Evolutionary conservation across 2,888 invertebrate genomes (phyloP), one percentile per base, ranked within the genome.

Genomic region (Drosophila pseudotalamancana): DNA sequence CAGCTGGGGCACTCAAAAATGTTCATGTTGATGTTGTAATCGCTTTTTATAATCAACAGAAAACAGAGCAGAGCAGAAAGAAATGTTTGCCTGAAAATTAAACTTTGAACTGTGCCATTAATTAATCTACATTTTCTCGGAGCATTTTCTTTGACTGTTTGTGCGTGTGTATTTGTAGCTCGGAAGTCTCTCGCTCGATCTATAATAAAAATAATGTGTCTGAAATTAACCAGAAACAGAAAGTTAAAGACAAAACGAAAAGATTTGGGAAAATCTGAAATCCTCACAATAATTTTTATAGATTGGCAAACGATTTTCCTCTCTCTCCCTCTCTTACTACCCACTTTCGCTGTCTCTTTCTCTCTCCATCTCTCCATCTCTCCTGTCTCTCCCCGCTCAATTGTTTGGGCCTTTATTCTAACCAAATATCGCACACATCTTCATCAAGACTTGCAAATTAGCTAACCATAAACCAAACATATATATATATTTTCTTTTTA

Each of bases 81-180:
- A n/a, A 40, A 84, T 85, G 69, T 81, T 72, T 77, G 71, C 51
- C 27, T 59, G 50, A 16, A 74, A 84, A 88, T 85, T 88, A 66
- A 88, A 71, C 89, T 85, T 78, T 87, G 87, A 87, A 82, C 88
- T 86, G 69, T 71, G 76, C 78, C 80, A 75, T 86, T 87, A 85
- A 87, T 87, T 87, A 76, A 77, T 64, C 78, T 71, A 55, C 43
- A 60, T 59, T 63, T 50, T 45, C 37, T 45, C 40, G 50, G 35
- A 25, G 35, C 42, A 34, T 25, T 42, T 34, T 42, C 16, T 14
- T 6, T 39, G 12, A 31, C 12, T 49, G 23, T 12, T 16, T 46
- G 5, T 55, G 25, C 51, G 14, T 56, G 54, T 37, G 34, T 45
- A 39, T 60, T 27, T 48, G 6, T 49, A 19, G 71, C 45, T 68